phyloP scores from a whole-genome alignment of 2,113 vertebrate genomes.

The Brachypodius melanocephalos region DNA sequence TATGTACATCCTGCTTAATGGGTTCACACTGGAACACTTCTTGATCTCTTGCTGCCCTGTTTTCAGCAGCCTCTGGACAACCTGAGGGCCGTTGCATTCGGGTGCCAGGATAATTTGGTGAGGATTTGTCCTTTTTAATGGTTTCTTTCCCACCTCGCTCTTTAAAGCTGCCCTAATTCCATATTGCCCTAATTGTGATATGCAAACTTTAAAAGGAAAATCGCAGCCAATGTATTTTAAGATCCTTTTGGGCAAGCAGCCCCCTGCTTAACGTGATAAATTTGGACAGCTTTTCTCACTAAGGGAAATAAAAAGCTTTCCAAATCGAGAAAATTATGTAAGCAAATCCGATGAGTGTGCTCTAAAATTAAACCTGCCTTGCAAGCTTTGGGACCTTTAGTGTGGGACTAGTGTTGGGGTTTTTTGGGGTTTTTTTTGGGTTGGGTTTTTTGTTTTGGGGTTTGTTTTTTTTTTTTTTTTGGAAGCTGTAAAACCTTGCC shows the following conservation, averaged over 20 bases:
- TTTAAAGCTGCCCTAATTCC: conserved; percentile 56
- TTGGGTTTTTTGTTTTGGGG: neutral
- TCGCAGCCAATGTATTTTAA: neutral
- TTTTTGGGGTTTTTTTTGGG: neutral
- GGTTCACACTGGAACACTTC: neutral
- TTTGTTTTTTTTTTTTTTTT: neutral
- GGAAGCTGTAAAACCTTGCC: neutral
- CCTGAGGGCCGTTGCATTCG: neutral
- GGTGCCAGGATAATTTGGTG: neutral
- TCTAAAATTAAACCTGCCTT: conserved; percentile 50
- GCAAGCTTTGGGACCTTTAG: neutral
- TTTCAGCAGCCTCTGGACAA: conserved; percentile 3
- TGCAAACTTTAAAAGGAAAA: conserved; percentile 19
- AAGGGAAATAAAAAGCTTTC: conserved; percentile 44
- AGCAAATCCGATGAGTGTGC: conserved; percentile 45
- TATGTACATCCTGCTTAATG: neutral
- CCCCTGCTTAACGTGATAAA: conserved; percentile 34
- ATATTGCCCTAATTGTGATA: conserved; percentile 42
- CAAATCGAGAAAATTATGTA: conserved; percentile 61
- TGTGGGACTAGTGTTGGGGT: neutral
- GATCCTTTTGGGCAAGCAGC: conserved; percentile 20
- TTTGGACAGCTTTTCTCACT: conserved; percentile 49
- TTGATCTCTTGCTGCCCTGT: conserved; percentile 37
- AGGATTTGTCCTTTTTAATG: conserved; percentile 51
- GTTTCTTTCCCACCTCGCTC: conserved; percentile 18